Base-by-base conservation (phyloP, 2,888 invertebrate genomes). In the Orchesellides sinensis region DNA sequence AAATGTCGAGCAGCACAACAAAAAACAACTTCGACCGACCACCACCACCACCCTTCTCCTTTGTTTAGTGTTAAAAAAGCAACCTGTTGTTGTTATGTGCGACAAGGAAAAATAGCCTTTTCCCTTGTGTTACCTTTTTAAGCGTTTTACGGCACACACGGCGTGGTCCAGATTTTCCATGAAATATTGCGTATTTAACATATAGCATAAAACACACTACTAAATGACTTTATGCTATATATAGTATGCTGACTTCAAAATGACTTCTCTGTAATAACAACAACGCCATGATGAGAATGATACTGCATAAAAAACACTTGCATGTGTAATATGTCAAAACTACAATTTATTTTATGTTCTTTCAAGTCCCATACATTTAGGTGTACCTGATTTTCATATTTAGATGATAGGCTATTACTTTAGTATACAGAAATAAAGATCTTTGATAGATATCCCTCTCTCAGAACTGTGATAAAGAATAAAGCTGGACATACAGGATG, bases 51-150 rank as follows among this genome's bases (percentile, higher is more conserved):
- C 80, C 80, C 72, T 47, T 65, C 40, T 79, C 54, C 40, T 65
- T 25, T 66, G n/a, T 70, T 75, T 21, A 65, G n/a, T 32, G 59
- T 6, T 47, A 78, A 78, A 78, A 78, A 45, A 52, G 63, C 72
- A 54, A 80, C 80, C 80, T 80, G 80, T 72, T 80, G 70, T 79
- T 56, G n/a, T n/a, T n/a, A n/a, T n/a, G 72, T 54, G 72, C 72
- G 80, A 80, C 80, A 80, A 35, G 66, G 80, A 80, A 80, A 80
- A 80, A 80, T 72, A 10, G 59, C 10, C 23, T 56, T 66, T 17
- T 80, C 21, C 61, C 69, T 68, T 68, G 63, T 23, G 10, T 40
- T 63, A 52, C 29, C 45, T 59, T 25, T 54, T 52, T 8, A 17
- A 52, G 32, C 27, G 25, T 25, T 19, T 14, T 32, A 32, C 10